Conservation (phyloP, 2,797 vertebrate genomes). For the Helicolenus hilgendorfi region DNA sequence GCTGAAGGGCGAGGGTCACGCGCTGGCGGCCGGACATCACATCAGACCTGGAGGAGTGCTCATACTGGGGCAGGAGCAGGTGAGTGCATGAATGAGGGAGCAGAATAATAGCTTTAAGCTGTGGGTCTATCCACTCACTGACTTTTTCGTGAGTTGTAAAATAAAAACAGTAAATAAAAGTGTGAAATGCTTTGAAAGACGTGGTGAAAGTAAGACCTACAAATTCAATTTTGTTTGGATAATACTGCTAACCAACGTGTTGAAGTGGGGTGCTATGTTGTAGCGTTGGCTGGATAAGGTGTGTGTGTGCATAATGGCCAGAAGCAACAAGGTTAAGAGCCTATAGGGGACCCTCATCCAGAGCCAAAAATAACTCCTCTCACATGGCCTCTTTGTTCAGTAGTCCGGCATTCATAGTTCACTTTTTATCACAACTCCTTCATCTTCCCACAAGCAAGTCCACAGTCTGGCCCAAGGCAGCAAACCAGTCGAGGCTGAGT, state of each 20-base stretch:
- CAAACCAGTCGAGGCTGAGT: neutral
- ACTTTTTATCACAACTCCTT: neutral
- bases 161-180: neutral
- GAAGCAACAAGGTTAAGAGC: neutral
- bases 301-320: neutral
- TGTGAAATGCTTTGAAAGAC: neutral
- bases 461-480: neutral
- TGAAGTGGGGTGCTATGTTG: neutral
- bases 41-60: slow-evolving; percentile 95
- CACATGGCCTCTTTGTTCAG: neutral
- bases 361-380: neutral
- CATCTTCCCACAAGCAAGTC: neutral
- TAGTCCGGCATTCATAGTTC: neutral
- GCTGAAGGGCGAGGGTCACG: slow-evolving; percentile 92
- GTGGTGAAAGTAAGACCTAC: neutral
- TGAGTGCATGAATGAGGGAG: slow-evolving; percentile 54
- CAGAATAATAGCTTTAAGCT: neutral
- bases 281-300: neutral
- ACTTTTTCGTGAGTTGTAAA: neutral
- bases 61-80: slow-evolving; percentile 97
- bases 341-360: neutral
- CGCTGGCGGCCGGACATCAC: slow-evolving; percentile 95
- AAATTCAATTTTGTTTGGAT: neutral
- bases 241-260: neutral
- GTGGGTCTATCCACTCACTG: neutral